These are phyloP conservation scores for Muntiacus muntjak DNA, from an alignment of 2,113 vertebrate genomes.

Conservation along the genomic window DNA sequence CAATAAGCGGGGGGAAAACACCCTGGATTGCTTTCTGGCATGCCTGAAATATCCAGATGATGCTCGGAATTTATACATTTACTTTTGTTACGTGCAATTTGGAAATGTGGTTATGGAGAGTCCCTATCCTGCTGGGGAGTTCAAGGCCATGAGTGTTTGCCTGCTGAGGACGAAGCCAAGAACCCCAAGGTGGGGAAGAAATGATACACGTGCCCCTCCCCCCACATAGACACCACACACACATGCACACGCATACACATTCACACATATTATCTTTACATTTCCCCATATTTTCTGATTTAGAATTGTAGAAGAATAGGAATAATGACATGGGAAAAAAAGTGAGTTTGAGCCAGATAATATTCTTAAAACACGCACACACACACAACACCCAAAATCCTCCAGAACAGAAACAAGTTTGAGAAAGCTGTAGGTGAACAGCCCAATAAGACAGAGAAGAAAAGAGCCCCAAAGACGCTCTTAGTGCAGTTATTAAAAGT, in stretches of 20 bases:
- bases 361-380: background rate
- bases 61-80: background rate
- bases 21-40: background rate
- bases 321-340: background rate
- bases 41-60: background rate
- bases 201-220: background rate
- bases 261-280: background rate
- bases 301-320: background rate
- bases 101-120: background rate
- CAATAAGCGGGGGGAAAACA: background rate
- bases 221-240: background rate
- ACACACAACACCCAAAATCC: background rate
- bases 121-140: background rate
- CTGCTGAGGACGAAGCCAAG: background rate
- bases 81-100: background rate
- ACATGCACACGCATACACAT: background rate
- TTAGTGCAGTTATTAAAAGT: constrained; percentile 66
- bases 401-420: background rate
- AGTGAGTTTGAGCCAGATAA: background rate
- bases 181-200: background rate
- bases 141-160: background rate
- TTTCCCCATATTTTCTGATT: background rate
- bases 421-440: background rate
- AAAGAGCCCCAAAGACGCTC: background rate
- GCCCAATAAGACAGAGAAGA: background rate